Evolutionary conservation across 2,113 vertebrate species (phyloP).

Genomic region (Syrmaticus mikado): DNA sequence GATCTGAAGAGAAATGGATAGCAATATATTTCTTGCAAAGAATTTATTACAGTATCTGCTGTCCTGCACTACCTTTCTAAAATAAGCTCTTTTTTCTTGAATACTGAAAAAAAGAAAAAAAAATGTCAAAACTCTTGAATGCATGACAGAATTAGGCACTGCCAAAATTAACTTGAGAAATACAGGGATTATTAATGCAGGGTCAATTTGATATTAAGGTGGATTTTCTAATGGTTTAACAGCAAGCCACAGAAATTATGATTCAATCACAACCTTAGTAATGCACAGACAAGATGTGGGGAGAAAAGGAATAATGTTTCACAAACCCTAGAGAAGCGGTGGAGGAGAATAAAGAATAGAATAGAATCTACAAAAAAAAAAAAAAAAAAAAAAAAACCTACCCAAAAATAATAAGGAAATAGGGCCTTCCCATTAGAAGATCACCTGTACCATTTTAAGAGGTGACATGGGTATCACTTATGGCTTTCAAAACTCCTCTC

Average conservation of each 20-base stretch:
- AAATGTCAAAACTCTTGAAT: not conserved
- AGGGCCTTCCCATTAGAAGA: not conserved
- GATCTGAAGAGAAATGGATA: constrained; percentile 24
- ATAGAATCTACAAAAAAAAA: too few species aligned
- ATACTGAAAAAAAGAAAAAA: not conserved
- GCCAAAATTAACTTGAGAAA: not conserved
- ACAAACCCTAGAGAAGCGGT: not conserved
- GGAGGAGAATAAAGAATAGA: not conserved
- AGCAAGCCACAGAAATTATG: not conserved
- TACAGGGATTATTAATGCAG: not conserved
- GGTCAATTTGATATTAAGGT: not conserved
- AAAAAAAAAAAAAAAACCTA: too few species aligned
- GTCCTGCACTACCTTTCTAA: not conserved
- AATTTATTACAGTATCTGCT: not conserved
- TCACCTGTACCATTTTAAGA: not conserved
- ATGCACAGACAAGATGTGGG: accelerated
- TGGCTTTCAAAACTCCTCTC: not conserved
- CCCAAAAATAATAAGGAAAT: not conserved
- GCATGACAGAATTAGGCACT: not conserved
- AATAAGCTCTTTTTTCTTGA: not conserved
- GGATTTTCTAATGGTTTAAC: not conserved
- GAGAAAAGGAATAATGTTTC: not conserved
- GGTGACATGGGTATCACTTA: not conserved
- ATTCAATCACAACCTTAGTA: not conserved
- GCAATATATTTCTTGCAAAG: constrained; percentile 1